phyloP scores from a whole-genome alignment of 2,797 vertebrate genomes.

The Anabacerthia variegaticeps region DNA sequence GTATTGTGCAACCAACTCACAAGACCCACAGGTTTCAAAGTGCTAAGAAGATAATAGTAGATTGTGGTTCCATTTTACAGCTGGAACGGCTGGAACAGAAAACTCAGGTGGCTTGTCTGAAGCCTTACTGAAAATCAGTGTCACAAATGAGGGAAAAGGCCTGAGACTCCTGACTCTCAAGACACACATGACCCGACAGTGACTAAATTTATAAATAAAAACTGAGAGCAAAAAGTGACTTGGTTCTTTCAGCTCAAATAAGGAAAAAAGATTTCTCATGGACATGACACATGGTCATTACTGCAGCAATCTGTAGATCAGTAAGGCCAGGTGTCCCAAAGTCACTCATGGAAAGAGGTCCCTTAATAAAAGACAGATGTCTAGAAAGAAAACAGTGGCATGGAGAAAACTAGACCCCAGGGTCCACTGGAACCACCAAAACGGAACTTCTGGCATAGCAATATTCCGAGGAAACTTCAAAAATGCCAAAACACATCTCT shows the following conservation, averaged over 20 bases:
- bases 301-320: neutral
- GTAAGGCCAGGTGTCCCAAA: neutral
- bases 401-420: neutral
- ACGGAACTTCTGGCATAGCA: neutral
- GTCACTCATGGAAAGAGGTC: neutral
- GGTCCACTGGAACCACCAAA: neutral
- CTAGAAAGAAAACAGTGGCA: neutral
- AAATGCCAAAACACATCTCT: neutral
- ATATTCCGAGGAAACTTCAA: neutral
- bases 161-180: neutral
- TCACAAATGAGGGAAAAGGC: neutral
- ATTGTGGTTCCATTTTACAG: neutral
- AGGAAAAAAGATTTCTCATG: neutral
- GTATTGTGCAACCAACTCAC: neutral
- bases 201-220: neutral
- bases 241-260: neutral
- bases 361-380: neutral
- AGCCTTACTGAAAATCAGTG: neutral
- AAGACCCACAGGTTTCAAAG: neutral
- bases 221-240: neutral
- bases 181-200: neutral
- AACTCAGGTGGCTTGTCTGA: neutral
- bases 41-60: constrained; percentile 3
- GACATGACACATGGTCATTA: neutral
- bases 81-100: neutral